Conservation (phyloP, 2,113 vertebrate species). For the Macroglossus sobrinus region DNA sequence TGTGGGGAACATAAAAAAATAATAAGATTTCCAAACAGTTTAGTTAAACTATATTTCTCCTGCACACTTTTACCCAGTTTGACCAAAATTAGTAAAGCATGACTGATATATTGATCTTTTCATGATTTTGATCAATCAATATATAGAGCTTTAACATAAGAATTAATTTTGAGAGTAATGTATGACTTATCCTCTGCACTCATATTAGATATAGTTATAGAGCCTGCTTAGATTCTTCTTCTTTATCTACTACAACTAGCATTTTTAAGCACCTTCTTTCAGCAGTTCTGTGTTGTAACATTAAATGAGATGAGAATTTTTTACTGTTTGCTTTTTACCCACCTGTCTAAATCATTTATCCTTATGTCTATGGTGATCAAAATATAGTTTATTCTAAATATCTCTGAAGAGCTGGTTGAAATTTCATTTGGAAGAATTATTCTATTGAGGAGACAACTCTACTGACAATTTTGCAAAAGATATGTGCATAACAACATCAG, state of each 20-base stretch:
- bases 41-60: background rate
- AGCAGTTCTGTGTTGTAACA: background rate
- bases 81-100: background rate
- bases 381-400: slow-evolving; percentile 14
- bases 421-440: background rate
- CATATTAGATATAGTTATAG: background rate
- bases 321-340: background rate
- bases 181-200: background rate
- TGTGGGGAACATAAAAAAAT: background rate
- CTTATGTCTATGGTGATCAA: background rate
- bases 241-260: background rate
- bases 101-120: background rate
- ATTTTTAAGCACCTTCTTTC: background rate
- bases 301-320: background rate
- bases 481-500: background rate
- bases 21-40: background rate
- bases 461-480: slow-evolving; percentile 9
- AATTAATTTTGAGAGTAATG: background rate
- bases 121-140: background rate
- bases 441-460: background rate
- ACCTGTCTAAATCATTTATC: background rate
- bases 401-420: background rate
- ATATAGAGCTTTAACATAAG: background rate
- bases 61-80: background rate
- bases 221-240: background rate